A percentile compares a stretch with the other conserved stretches of the same genome.
phyloP scores from a whole-genome alignment of 1,140 invertebrate genomes.

The Trypoxylus dichotomus region DNA sequence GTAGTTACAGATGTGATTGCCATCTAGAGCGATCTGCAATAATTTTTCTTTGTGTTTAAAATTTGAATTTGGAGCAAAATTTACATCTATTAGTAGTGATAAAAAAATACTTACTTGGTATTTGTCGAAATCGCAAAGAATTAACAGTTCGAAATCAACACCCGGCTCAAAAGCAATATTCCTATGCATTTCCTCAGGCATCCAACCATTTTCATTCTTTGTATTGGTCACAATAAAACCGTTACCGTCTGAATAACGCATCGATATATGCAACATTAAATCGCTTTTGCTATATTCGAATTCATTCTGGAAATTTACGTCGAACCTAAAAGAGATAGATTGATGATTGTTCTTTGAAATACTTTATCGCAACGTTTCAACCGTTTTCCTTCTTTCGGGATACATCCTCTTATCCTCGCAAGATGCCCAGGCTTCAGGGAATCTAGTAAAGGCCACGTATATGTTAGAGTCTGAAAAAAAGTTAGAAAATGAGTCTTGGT shows the following conservation, averaged over 20 bases:
- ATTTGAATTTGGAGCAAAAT: too few relatives aligned
- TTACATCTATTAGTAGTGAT: too few relatives aligned
- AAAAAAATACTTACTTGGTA: neutral
- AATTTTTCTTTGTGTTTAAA: too few relatives aligned
- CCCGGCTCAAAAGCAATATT: neutral
- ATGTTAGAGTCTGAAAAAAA: neutral
- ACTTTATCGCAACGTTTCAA: neutral
- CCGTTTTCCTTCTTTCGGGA: neutral
- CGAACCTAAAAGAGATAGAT: neutral
- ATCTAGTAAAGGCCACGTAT: neutral
- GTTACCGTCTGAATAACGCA: neutral
- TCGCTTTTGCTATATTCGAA: neutral
- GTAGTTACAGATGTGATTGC: neutral
- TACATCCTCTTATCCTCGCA: neutral
- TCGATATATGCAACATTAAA: neutral
- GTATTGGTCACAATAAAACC: conserved; percentile 5
- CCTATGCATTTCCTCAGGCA: neutral
- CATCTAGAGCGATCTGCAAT: neutral
- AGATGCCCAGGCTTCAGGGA: neutral
- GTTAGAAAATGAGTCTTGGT: neutral
- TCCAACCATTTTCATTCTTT: neutral
- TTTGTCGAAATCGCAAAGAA: neutral
- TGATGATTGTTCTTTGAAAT: neutral
- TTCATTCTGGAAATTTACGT: neutral
- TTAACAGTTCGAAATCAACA: neutral